These are phyloP conservation scores for Erethizon dorsatum DNA, from an alignment of 2,797 vertebrate species.

Conservation along the genomic window DNA sequence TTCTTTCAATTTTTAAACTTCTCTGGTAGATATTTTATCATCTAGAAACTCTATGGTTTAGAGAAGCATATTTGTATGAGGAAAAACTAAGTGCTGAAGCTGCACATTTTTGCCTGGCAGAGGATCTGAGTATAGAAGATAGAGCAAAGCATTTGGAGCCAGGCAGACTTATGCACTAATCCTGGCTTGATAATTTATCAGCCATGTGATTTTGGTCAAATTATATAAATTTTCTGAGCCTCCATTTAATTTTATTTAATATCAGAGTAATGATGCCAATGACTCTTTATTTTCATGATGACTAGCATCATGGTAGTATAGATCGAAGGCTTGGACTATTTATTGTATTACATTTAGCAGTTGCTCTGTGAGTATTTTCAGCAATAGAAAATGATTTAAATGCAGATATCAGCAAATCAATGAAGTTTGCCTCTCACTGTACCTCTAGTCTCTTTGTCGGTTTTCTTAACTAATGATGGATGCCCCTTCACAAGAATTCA, in stretches of 20 bases:
- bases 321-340: background rate
- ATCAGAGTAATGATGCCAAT: background rate
- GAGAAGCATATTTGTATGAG: background rate
- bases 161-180: background rate
- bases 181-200: constrained; percentile 11
- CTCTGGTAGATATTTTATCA: background rate
- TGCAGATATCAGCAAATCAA: background rate
- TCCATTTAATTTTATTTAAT: constrained; percentile 31
- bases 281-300: background rate
- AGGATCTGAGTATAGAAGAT: background rate
- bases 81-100: background rate
- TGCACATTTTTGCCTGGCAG: background rate
- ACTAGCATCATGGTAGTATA: background rate
- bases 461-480: background rate
- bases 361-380: constrained; percentile 24
- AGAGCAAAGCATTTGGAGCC: background rate
- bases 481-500: background rate
- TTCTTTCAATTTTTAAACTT: constrained; percentile 23
- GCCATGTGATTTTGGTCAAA: background rate
- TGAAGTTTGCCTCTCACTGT: background rate
- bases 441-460: background rate
- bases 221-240: constrained; percentile 11
- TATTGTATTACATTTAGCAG: background rate
- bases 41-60: background rate
- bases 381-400: constrained; percentile 20